Percentiles rank a stretch among this genome's conserved stretches.
Conservation (phyloP, 2,888 invertebrate genomes). For the Hermodice carunculata region DNA sequence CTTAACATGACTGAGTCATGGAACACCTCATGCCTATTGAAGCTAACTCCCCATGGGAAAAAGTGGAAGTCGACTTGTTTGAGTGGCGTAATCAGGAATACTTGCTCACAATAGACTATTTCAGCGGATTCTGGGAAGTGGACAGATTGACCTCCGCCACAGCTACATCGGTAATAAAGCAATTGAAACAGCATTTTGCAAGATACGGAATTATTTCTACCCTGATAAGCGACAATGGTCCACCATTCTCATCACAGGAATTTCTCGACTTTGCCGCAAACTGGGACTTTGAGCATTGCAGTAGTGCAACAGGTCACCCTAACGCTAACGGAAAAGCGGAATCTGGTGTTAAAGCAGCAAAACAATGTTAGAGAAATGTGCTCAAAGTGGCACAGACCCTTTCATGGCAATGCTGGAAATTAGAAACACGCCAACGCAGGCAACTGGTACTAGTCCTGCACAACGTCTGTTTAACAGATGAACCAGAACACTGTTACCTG, state of each 20-base stretch:
- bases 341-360: constrained; percentile 40
- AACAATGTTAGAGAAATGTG: constrained; percentile 26
- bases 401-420: constrained; percentile 9
- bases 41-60: no score
- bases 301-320: constrained; percentile 31
- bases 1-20: no score
- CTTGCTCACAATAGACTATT: constrained; percentile 38
- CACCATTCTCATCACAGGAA: constrained; percentile 20
- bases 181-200: constrained; percentile 22
- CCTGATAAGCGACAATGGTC: constrained; percentile 36
- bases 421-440: neutral
- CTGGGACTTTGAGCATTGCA: constrained; percentile 37
- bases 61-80: constrained; percentile 40
- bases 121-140: constrained; percentile 31
- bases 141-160: constrained; percentile 29
- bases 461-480: neutral
- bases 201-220: constrained; percentile 27
- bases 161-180: constrained; percentile 24
- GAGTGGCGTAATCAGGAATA: constrained; percentile 27
- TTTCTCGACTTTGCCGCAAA: constrained; percentile 31
- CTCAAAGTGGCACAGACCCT: neutral
- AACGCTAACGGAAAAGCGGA: constrained; percentile 42
- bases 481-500: neutral
- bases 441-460: neutral
- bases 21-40: no score